These are phyloP conservation scores for Saguinus midas DNA, from an alignment of 2,113 vertebrate species.

Conservation along the genomic window DNA sequence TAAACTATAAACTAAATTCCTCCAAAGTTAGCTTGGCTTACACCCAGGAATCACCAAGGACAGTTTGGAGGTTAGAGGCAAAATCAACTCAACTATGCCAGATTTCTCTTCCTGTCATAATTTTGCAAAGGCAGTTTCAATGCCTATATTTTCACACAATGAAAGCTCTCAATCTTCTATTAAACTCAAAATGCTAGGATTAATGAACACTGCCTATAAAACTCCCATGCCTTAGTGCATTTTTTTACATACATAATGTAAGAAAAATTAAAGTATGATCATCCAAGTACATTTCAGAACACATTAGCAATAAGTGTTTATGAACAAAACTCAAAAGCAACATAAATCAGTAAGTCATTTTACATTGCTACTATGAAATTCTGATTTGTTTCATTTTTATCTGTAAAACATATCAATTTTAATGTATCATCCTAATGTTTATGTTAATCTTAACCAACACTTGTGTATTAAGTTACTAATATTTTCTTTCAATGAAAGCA, in stretches of 20 bases:
- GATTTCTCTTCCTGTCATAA: too few species aligned
- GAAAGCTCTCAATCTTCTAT: background rate
- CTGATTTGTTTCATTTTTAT: conserved; percentile 5
- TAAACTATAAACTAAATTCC: too few species aligned
- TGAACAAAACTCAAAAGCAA: conserved; percentile 22
- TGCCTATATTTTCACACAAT: background rate
- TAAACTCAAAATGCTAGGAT: background rate
- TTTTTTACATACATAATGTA: background rate
- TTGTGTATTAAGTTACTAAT: background rate
- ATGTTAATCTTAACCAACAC: conserved; percentile 25
- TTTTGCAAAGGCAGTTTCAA: background rate
- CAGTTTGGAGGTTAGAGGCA: too few species aligned
- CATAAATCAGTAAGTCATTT: background rate
- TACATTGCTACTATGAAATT: background rate
- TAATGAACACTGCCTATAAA: background rate
- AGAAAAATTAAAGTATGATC: conserved; percentile 21
- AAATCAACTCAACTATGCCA: too few species aligned
- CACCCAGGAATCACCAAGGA: too few species aligned
- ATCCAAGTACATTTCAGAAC: background rate
- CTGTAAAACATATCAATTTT: background rate
- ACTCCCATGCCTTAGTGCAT: background rate
- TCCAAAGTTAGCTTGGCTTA: too few species aligned
- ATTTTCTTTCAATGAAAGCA: background rate
- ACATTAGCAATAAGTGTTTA: background rate
- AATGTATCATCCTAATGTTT: background rate